These are phyloP conservation scores for Euura lappo DNA, from an alignment of 1,140 invertebrate species.

Conservation along the genomic window DNA sequence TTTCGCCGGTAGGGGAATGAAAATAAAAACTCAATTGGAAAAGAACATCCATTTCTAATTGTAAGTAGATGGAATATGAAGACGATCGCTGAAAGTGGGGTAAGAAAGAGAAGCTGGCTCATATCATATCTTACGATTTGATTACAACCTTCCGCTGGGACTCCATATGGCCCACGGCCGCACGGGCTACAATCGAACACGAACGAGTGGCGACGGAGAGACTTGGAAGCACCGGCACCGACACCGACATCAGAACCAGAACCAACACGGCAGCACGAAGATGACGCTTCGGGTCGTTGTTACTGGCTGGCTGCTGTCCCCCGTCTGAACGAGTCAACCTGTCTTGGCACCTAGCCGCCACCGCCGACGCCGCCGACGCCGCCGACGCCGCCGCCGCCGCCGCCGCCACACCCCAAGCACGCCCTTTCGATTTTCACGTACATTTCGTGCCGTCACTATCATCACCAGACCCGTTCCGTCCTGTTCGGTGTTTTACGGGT, in stretches of 20 bases:
- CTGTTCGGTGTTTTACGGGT: not conserved
- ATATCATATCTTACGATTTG: not conserved
- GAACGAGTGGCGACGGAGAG: not conserved
- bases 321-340: not conserved
- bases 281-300: not conserved
- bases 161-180: not conserved
- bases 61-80: too few species aligned
- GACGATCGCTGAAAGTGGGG: not conserved
- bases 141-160: not conserved
- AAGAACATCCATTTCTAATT: too few species aligned
- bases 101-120: not conserved
- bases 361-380: not conserved
- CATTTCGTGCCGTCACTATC: not conserved
- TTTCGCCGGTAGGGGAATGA: too few species aligned
- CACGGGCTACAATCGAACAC: not conserved
- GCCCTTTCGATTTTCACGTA: slow-evolving; percentile 5
- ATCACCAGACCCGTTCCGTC: not conserved
- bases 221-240: not conserved
- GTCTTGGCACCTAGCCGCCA: not conserved
- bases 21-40: too few species aligned
- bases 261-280: too few species aligned
- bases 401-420: slow-evolving; percentile 1
- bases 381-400: not conserved
- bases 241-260: not conserved
- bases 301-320: not conserved